A percentile compares a stretch with the other conserved stretches of the same genome.
Conservation (phyloP, 2,113 vertebrate genomes). For the Gavialis gangeticus region DNA sequence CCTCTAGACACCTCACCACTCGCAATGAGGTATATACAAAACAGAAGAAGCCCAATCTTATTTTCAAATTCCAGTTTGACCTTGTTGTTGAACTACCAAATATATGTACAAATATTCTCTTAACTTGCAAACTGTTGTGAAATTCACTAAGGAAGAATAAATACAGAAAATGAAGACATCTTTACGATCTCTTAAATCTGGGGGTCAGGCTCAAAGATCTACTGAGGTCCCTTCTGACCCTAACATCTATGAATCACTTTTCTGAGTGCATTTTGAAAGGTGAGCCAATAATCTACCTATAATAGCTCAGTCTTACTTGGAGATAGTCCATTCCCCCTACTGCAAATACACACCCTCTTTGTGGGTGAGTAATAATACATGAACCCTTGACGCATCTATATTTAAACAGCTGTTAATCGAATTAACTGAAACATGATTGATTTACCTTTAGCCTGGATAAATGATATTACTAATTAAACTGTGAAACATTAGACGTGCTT, state of each 20-base stretch:
- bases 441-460: constrained; percentile 41
- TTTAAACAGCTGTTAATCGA: constrained; percentile 51
- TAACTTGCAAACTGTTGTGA: neutral
- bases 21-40: neutral
- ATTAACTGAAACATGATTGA: constrained; percentile 49
- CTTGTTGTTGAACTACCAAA: neutral
- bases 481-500: constrained; percentile 44
- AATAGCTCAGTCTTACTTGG: neutral
- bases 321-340: neutral
- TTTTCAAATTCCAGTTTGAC: neutral
- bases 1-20: neutral
- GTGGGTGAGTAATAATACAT: neutral
- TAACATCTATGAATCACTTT: rapidly evolving
- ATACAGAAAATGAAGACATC: neutral
- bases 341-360: neutral
- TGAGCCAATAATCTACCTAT: neutral
- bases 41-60: neutral
- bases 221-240: too few relatives aligned
- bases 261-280: neutral
- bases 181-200: neutral
- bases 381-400: neutral
- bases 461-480: constrained; percentile 69
- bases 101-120: neutral
- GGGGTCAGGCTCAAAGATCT: too few relatives aligned
- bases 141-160: neutral